A percentile compares a stretch with the other conserved stretches of the same genome.
Conservation (phyloP, 2,888 invertebrate species). For the Argyra leucocephala region DNA sequence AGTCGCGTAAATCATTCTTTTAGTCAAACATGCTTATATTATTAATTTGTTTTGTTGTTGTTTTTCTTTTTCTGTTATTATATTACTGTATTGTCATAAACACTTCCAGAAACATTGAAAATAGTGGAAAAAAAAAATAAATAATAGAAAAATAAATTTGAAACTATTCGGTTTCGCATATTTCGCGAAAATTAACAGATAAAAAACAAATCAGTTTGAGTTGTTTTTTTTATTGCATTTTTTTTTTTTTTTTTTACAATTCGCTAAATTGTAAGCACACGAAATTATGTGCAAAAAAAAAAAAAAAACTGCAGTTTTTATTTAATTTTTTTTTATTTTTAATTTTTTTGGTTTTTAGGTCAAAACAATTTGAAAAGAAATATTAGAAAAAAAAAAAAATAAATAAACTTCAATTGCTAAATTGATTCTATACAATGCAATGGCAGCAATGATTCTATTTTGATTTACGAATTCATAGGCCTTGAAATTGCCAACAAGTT, state of each 20-base stretch:
- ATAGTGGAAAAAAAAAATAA: too few relatives aligned
- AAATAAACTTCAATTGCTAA: neutral
- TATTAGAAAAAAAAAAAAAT: neutral
- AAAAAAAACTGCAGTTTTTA: neutral
- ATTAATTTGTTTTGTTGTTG: neutral
- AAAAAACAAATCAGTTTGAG: neutral
- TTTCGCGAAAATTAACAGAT: neutral
- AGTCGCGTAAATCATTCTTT: neutral
- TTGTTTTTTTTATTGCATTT: neutral
- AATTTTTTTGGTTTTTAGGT: neutral
- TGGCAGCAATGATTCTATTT: neutral
- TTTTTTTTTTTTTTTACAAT: neutral
- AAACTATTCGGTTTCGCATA: conserved; percentile 1
- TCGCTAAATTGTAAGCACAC: neutral
- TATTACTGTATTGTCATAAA: neutral
- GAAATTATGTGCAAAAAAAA: neutral
- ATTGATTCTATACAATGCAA: neutral
- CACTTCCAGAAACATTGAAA: neutral
- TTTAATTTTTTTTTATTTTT: neutral
- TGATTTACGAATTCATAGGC: neutral
- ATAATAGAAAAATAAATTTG: neutral
- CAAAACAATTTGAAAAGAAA: neutral
- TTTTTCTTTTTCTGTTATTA: neutral
- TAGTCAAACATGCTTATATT: too few relatives aligned
- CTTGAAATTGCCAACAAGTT: neutral